A percentile compares a stretch with the other conserved stretches of the same genome.
phyloP scores from a whole-genome alignment of 2,888 invertebrate genomes.

The Torymus aiolomorphi region DNA sequence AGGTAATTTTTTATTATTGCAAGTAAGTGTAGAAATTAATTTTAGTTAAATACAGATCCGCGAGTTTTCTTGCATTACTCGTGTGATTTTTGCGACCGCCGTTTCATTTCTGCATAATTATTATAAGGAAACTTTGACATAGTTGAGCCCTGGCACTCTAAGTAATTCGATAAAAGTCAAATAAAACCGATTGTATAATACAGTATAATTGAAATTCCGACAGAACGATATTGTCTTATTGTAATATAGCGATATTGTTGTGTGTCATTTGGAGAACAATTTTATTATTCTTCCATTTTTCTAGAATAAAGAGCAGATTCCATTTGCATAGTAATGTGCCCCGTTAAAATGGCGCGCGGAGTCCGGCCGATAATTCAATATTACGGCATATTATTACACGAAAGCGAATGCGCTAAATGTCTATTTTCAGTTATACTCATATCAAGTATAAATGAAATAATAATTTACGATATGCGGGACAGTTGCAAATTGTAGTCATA shows the following conservation, averaged over 20 bases:
- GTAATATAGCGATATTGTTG: background rate
- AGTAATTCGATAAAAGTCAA: no score
- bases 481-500: no score
- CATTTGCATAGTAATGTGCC: conserved; percentile 58
- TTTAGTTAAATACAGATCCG: no score
- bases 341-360: conserved; percentile 41
- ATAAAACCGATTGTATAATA: no score
- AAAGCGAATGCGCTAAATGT: conserved; percentile 53
- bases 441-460: conserved; percentile 27
- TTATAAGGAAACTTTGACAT: no score
- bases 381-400: conserved; percentile 54
- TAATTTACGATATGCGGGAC: conserved; percentile 11
- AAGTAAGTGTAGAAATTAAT: no score
- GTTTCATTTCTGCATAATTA: no score
- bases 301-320: conserved; percentile 27
- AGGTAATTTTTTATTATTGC: no score
- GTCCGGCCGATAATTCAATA: conserved; percentile 56
- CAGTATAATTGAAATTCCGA: background rate
- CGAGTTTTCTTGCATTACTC: no score
- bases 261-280: background rate
- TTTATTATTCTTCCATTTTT: conserved; percentile 22
- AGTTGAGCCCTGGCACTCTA: no score
- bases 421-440: conserved; percentile 33
- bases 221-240: background rate
- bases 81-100: no score